Evolutionary conservation across 2,113 vertebrate genomes (phyloP), one percentile per base, ranked within the genome.

Genomic region (Rousettus leschenaultii): DNA sequence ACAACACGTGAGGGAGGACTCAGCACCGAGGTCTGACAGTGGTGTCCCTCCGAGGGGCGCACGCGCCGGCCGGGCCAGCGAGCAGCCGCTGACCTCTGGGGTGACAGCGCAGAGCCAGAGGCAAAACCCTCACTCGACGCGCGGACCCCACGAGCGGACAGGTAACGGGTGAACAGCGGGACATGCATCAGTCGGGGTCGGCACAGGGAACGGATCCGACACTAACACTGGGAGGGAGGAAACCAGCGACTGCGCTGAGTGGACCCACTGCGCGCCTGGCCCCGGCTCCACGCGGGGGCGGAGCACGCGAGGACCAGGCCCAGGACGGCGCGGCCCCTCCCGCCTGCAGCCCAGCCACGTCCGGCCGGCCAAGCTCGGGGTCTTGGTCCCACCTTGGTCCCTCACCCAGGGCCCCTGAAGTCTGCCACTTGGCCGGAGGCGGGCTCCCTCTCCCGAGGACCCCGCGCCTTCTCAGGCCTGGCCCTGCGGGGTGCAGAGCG

Each of bases 101-200:
- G 43, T 8, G 43, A 45, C 43, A 45, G 43, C 43, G 6, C 43
- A 45, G 43, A 2, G 43, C 43, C 43, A 45, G 43, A 95, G 91
- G 80, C 75, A 30, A 85, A 89, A 90, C 92, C 55, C 94, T 96
- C 82, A 82, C 77, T 97, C 95, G 78, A 68, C 91, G 77, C 75
- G 63, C 77, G 74, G 94, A 96, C 86, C 91, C 74, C 90, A 86
- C 38, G 88, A 96, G 91, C 77, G 94, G 86, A 94, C 79, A 88
- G 86, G 90, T 45, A 86, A 89, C 59, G 70, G 86, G 51, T 74
- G 89, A 78, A 66, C 71, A 88, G 96, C 80, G 93, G 7, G 70
- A 18, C 78, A 22, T 91, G 86, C 89, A 93, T 89, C 91, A 71
- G 86, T 48, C 45, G 63, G 19, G 22, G 74, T 89, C 91, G 77